A percentile compares a stretch with the other conserved stretches of the same genome.
Conservation (phyloP, 2,113 vertebrate species). For the Poecilia latipinna region DNA sequence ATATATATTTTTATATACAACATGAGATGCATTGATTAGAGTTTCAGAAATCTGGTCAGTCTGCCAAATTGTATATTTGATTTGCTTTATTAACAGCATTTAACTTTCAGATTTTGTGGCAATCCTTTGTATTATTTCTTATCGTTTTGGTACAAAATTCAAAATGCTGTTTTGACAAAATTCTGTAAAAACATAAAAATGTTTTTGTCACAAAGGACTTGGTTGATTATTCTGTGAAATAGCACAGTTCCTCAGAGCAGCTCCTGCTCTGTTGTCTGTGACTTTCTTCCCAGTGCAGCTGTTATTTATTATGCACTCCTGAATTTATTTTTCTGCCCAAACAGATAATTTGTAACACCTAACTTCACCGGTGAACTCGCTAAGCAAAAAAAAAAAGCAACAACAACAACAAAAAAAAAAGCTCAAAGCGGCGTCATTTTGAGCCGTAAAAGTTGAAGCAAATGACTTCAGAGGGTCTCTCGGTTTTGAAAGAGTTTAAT, state of each 20-base stretch:
- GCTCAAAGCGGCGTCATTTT: conserved; percentile 25
- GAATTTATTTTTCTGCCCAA: conserved; percentile 20
- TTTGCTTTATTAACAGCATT: background rate
- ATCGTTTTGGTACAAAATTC: background rate
- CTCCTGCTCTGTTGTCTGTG: background rate
- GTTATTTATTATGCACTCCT: conserved; percentile 20
- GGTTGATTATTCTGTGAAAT: background rate
- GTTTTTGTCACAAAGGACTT: background rate
- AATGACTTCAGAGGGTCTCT: conserved; percentile 13
- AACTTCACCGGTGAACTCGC: conserved; percentile 1
- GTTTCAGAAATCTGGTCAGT: background rate
- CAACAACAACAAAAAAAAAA: background rate
- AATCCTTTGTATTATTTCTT: background rate
- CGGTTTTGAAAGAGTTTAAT: conserved; percentile 14
- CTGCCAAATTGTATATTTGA: background rate
- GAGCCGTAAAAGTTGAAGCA: conserved; percentile 24
- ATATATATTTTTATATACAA: background rate
- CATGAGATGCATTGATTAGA: background rate
- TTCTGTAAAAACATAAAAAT: background rate
- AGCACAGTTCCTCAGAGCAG: background rate
- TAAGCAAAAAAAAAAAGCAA: background rate
- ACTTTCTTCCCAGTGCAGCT: background rate
- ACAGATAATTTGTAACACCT: background rate
- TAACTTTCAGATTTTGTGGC: background rate
- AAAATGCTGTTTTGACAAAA: background rate